Evolutionary conservation across 1,140 invertebrate species (phyloP), one percentile per base, ranked within the genome.

Genomic region (Latrodectus geometricus): DNA sequence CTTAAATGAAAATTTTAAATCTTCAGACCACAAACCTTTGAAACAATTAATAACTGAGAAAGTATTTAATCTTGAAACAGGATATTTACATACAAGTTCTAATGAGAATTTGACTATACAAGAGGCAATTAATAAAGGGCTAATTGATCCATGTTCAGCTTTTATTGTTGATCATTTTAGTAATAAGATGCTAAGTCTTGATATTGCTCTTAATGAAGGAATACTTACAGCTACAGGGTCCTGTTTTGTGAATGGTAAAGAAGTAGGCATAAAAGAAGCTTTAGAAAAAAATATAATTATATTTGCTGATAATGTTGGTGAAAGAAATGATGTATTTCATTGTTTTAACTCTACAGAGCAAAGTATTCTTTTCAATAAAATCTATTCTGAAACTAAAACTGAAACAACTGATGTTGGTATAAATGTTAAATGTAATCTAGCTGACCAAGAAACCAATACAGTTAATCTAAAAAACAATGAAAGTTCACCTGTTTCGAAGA

Each of bases 161-260:
- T 23, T 68, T 80, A 81, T 88, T 49, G 54, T 79, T 17, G 82
- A 88, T 50, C 54, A 66, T 11, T 14, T 11, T 35, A 74, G 66
- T 35, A 88, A 89, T 61, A 88, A 92, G 87, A 91, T 90, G 77
- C 88, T 97, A 88, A 94, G 95, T 88, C 92, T 99, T 52, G 94
- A 94, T 56, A 96, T 97, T 92, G 94, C 95, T 21, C 94, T 97
- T 84, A 93, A 93, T 88, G 95, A 96, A 91, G 95, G 95, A 76
- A 92, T 97, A 87, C 93, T 98, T 70, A 95, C 97, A 90, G 91
- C 93, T 11, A 93, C 93, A 74, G 93, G 93, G 75, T 95, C 96
- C 90, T 94, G 95, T 88, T 96, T 97, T 92, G 93, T 95, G 90
- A 94, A 95, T 61, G 96, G 95, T 56, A 94, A 96, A 89, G 94